These are phyloP conservation scores for Argyrosomus regius DNA, from an alignment of 2,797 vertebrate species.

Conservation along the genomic window DNA sequence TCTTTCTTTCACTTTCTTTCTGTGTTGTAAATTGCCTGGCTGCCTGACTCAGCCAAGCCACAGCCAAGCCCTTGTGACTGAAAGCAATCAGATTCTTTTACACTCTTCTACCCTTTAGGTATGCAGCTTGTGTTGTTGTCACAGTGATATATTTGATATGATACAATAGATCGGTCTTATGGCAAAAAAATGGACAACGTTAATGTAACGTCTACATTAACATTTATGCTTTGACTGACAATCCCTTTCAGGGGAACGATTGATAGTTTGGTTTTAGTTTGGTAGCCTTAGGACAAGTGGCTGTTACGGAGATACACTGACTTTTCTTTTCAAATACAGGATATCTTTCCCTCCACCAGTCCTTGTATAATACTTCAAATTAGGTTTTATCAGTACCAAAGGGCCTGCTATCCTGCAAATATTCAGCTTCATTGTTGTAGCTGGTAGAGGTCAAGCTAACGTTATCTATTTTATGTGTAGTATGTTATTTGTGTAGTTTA, in stretches of 20 bases:
- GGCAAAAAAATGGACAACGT: neutral
- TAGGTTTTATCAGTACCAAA: neutral
- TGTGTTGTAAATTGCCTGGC: neutral
- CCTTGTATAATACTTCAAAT: neutral
- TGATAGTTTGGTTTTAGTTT: neutral
- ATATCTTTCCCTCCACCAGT: neutral
- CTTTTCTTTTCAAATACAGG: neutral
- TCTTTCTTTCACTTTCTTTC: constrained; percentile 71
- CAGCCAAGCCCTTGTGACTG: constrained; percentile 19
- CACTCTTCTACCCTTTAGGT: neutral
- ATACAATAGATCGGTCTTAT: neutral
- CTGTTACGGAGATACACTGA: neutral
- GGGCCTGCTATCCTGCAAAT: too few relatives aligned
- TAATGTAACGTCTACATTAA: neutral
- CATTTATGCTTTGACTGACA: neutral
- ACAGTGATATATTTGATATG: neutral
- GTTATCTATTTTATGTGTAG: neutral
- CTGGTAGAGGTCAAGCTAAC: too few relatives aligned
- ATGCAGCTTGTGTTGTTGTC: neutral
- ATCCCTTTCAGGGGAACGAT: neutral
- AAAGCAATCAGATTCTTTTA: neutral
- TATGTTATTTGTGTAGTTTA: neutral
- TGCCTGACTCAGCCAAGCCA: constrained; percentile 21
- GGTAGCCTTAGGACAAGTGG: neutral
- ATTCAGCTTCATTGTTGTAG: neutral